phyloP scores from a whole-genome alignment of 2,888 invertebrate genomes.

The Lepidonotus clava region DNA sequence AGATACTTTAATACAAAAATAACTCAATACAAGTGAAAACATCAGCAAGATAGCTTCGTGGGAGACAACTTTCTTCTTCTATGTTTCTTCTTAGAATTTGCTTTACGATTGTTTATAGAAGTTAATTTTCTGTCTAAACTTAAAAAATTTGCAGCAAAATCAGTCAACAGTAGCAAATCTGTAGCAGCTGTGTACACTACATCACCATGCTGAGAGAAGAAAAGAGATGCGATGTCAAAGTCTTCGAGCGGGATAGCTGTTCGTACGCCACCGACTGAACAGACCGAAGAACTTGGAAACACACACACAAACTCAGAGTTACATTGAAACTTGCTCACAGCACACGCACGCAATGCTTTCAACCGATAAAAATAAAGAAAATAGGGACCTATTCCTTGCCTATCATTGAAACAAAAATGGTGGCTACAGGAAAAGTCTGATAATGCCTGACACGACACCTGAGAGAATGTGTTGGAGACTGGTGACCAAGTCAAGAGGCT shows the following conservation, averaged over 20 bases:
- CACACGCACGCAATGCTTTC: too few relatives aligned
- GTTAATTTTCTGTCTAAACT: background rate
- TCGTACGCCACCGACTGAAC: background rate
- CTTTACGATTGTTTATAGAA: background rate
- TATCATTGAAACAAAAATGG: too few relatives aligned
- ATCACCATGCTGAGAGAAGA: constrained; percentile 8
- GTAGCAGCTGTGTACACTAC: background rate
- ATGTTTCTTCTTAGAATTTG: too few relatives aligned
- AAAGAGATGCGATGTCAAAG: background rate
- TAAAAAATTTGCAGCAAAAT: constrained; percentile 25
- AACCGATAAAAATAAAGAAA: too few relatives aligned
- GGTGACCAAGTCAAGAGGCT: too few relatives aligned
- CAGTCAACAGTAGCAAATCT: constrained; percentile 21
- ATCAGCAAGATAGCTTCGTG: background rate
- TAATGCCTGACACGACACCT: too few relatives aligned
- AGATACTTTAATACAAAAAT: too few relatives aligned
- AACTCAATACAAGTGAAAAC: background rate
- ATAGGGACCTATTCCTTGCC: too few relatives aligned
- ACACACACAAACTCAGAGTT: constrained; percentile 9
- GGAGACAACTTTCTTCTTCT: too few relatives aligned
- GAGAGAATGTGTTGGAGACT: too few relatives aligned
- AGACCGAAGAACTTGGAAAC: background rate
- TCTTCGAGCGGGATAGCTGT: background rate
- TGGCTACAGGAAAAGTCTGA: too few relatives aligned
- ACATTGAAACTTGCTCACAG: background rate